These are phyloP conservation scores for Sialis fuliginosa DNA, from an alignment of 2,888 invertebrate species.

Conservation along the genomic window DNA sequence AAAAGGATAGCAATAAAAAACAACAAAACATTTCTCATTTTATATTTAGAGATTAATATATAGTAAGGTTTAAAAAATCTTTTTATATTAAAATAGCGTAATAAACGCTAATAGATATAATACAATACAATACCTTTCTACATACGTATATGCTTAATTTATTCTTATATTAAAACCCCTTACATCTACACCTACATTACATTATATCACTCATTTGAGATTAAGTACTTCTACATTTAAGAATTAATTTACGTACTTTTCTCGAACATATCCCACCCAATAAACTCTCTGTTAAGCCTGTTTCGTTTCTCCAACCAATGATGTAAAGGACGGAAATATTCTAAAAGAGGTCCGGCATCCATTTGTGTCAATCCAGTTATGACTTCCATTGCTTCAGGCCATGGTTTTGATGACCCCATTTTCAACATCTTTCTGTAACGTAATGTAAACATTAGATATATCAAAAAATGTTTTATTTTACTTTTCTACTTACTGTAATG, in stretches of 20 bases:
- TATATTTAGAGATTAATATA: no score
- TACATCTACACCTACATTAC: no score
- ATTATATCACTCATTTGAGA: no score
- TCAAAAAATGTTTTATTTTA: neutral
- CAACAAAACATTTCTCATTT: no score
- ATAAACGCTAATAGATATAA: no score
- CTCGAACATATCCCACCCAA: neutral
- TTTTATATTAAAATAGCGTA: no score
- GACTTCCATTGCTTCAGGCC: conserved; percentile 73
- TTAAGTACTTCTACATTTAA: no score
- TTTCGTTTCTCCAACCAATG: conserved; percentile 61
- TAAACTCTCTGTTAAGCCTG: conserved; percentile 11
- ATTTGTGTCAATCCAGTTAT: conserved; percentile 60
- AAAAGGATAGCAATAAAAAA: no score
- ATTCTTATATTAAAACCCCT: no score
- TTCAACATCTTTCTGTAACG: conserved; percentile 43
- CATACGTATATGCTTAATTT: no score
- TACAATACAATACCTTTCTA: no score
- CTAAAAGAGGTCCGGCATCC: conserved; percentile 56
- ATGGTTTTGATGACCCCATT: conserved; percentile 56
- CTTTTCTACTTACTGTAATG: conserved; percentile 3
- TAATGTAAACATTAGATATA: neutral
- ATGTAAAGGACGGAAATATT: conserved; percentile 63
- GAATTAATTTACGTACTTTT: neutral
- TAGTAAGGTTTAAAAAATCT: no score